These are phyloP conservation scores for Harpalus rubripes DNA, from an alignment of 2,888 invertebrate genomes.

Conservation along the genomic window DNA sequence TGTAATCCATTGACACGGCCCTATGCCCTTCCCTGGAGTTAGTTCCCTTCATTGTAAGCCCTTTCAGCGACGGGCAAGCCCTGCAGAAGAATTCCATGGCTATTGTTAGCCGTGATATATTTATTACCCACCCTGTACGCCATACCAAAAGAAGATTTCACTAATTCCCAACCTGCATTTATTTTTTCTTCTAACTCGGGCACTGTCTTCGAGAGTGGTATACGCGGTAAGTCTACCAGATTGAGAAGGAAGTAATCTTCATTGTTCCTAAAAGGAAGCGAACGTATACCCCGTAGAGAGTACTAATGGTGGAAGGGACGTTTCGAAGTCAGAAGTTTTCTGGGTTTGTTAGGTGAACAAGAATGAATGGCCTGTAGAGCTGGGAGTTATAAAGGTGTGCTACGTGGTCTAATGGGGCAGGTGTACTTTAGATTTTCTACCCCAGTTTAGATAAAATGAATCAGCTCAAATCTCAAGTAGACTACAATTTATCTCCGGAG, in stretches of 20 bases:
- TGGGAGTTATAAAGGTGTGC: constrained; percentile 50
- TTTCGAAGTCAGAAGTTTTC: constrained; percentile 58
- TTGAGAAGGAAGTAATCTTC: constrained; percentile 19
- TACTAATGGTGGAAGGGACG: constrained; percentile 5
- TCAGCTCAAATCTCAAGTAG: constrained; percentile 42
- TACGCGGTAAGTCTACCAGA: constrained; percentile 22
- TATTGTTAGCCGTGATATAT: constrained; percentile 64
- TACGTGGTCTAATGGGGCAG: constrained; percentile 61
- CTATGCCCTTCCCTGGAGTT: constrained; percentile 52
- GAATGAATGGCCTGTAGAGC: constrained; percentile 58
- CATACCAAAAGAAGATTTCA: constrained; percentile 48
- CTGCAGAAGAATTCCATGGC: constrained; percentile 61
- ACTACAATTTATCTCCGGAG: constrained; percentile 41
- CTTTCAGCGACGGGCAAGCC: constrained; percentile 61
- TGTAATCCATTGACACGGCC: constrained; percentile 72
- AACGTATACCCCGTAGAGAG: not conserved
- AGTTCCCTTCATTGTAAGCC: constrained; percentile 51
- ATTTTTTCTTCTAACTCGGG: constrained; percentile 5
- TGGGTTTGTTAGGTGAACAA: constrained; percentile 54
- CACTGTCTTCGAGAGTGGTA: constrained; percentile 54
- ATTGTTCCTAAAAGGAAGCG: constrained; percentile 1
- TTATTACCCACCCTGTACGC: constrained; percentile 61
- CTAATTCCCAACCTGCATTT: constrained; percentile 3
- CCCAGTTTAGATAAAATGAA: constrained; percentile 61
- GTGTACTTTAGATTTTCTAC: constrained; percentile 57